phyloP scores from a whole-genome alignment of 1,140 invertebrate genomes.

The Babylonia areolata region DNA sequence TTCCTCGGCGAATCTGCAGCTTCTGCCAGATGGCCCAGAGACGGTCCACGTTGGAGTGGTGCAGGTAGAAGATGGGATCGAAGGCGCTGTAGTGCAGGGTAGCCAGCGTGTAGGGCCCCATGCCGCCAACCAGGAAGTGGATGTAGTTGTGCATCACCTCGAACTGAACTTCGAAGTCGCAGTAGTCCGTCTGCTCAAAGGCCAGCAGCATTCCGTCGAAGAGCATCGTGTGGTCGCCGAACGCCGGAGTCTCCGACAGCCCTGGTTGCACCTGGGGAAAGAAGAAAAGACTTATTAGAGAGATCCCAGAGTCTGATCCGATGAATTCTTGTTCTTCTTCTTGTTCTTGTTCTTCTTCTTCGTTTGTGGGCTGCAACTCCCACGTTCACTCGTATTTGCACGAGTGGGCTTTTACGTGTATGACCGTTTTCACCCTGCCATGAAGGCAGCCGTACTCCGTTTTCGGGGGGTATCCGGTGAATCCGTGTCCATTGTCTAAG shows the following conservation, averaged over 20 bases:
- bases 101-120: slow-evolving; percentile 37
- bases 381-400: no score
- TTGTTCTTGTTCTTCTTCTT: no score
- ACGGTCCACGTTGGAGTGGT: slow-evolving; percentile 47
- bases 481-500: no score
- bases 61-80: slow-evolving; percentile 50
- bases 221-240: slow-evolving; percentile 47
- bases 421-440: no score
- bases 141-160: slow-evolving; percentile 43
- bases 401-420: no score
- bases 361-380: no score
- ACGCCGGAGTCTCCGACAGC: slow-evolving; percentile 33
- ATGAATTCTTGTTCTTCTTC: no score
- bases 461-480: no score
- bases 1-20: slow-evolving; percentile 41
- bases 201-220: slow-evolving; percentile 51
- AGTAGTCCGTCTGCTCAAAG: slow-evolving; percentile 55
- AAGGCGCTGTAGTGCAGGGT: slow-evolving; percentile 46
- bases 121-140: slow-evolving; percentile 46
- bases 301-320: no score
- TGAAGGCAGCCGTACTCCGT: no score
- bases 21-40: slow-evolving; percentile 54
- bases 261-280: slow-evolving; percentile 21
- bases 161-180: slow-evolving; percentile 54
- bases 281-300: no score